phyloP scores from a whole-genome alignment of 1,140 invertebrate species.

The Neodiprion pinetum region DNA sequence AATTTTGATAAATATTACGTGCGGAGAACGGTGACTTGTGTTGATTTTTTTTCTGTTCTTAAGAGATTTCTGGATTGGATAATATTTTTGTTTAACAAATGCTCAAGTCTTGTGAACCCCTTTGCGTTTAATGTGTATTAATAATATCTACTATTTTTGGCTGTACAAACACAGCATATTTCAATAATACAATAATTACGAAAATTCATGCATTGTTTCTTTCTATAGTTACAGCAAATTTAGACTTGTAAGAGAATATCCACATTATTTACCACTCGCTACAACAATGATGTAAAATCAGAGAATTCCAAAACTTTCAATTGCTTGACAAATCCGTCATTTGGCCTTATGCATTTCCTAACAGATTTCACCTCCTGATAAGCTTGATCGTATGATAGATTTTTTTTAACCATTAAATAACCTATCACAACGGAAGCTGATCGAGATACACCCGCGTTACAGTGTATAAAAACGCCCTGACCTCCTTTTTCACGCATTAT shows the following conservation, averaged over 20 bases:
- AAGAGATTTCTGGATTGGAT: constrained; percentile 36
- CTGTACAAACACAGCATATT: no score
- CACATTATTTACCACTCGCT: background rate
- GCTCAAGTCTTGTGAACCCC: constrained; percentile 49
- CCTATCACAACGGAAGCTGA: constrained; percentile 84
- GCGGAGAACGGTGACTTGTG: no score
- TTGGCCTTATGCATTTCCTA: constrained; percentile 76
- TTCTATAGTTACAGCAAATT: no score
- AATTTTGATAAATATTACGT: no score
- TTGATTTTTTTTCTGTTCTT: constrained; percentile 27
- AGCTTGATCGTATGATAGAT: constrained; percentile 73
- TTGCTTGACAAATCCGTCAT: constrained; percentile 80
- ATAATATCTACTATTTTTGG: no score
- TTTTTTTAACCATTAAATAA: constrained; percentile 78
- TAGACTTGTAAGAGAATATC: background rate
- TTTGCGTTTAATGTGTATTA: no score
- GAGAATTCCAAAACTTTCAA: constrained; percentile 51
- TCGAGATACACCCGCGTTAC: constrained; percentile 89
- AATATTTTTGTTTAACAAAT: constrained; percentile 35
- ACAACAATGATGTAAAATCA: constrained; percentile 11
- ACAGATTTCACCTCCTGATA: constrained; percentile 71
- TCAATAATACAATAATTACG: constrained; percentile 34
- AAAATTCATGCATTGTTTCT: background rate
- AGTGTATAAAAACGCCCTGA: constrained; percentile 84
- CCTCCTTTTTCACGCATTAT: constrained; percentile 66